Conservation (phyloP, 2,888 invertebrate species). For the Ophion ventricosus region DNA sequence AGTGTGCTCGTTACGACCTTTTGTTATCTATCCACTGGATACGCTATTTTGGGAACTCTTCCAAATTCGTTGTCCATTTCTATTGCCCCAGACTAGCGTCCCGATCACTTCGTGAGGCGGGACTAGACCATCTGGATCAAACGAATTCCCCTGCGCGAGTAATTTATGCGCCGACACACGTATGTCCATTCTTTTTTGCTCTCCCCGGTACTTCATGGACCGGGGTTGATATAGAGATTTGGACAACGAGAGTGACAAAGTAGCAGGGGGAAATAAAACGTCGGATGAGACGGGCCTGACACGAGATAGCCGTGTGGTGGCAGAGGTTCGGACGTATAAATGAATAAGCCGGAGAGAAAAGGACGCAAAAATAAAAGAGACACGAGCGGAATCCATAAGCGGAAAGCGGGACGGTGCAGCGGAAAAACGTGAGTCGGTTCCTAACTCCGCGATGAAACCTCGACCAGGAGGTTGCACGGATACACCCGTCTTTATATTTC, state of each 20-base stretch:
- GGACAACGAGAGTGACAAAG: conserved; percentile 13
- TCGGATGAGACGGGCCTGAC: conserved; percentile 22
- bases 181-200: conserved; percentile 2
- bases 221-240: no score
- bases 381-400: conserved; percentile 62
- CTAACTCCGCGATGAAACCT: conserved; percentile 55
- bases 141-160: no score
- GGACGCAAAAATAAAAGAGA: conserved; percentile 28
- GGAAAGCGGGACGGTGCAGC: conserved; percentile 54
- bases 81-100: no score
- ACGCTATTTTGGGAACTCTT: not conserved
- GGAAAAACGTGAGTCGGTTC: conserved; percentile 61
- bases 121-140: no score
- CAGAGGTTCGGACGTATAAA: conserved; percentile 52
- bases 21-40: not conserved
- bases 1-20: conserved; percentile 1
- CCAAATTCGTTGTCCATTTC: not conserved
- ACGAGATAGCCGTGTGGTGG: conserved; percentile 14
- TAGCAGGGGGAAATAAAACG: conserved; percentile 26
- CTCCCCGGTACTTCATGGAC: no score
- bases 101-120: no score
- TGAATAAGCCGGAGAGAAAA: conserved; percentile 59
- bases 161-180: no score
- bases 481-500: conserved; percentile 57
- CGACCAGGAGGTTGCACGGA: conserved; percentile 45